Evolutionary conservation across 1,140 invertebrate species (phyloP), one percentile per base, ranked within the genome.

Genomic region (Antheraea mylitta): DNA sequence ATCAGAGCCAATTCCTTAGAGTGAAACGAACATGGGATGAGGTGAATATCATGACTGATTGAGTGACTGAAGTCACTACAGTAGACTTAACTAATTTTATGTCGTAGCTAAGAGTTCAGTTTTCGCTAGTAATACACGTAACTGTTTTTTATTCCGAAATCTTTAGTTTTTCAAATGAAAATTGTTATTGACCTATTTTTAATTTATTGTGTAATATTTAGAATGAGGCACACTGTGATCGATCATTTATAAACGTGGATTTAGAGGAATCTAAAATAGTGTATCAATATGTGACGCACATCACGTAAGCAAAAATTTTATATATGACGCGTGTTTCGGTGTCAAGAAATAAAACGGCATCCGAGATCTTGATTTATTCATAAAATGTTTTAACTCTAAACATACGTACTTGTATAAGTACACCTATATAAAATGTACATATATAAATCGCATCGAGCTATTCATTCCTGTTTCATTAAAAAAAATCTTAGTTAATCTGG

Each of bases 291-390:
- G 45, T 53, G 45, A 53, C 45, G 45, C 45, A 53, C 45, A 53
- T 53, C 45, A 53, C 45, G 45, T 53, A 53, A 53, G 45, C 45
- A 53, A 53, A 53, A 53, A 53, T 53, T 9, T 53, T 53, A 53
- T 53, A 53, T 53, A 53, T 53, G 45, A 53, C 45, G 45, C 45
- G 45, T 53, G 45, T 53, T 11, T 53, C 45, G 16, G 13, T 53
- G 45, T 53, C 45, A 53, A 13, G 45, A 53, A 53, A 53, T 16
- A 13, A 53, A 53, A 13, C 45, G 13, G 45, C 45, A 53, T 53
- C 45, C 45, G 45, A 53, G 45, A 9, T 9, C 45, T n/a, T 53
- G 6, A 16, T 53, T 53, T 53, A 53, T 53, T 53, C 45, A 13
- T 53, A 53, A 53, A 53, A 53, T 53, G 45, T 53, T 53, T 53